Base-by-base conservation (phyloP, 2,797 vertebrate genomes). In the Enteromius mattozi region DNA sequence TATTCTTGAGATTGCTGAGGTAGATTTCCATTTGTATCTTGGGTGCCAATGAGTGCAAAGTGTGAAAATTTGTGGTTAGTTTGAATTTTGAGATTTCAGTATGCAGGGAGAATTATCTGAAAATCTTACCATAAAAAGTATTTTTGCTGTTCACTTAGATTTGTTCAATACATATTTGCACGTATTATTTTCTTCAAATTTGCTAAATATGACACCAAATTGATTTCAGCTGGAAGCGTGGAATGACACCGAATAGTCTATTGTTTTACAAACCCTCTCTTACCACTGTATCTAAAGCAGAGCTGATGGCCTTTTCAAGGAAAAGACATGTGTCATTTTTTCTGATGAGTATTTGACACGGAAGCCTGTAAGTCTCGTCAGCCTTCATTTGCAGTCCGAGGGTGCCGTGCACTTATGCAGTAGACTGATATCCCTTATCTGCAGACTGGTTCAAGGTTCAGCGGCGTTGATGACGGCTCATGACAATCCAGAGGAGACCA, bases 381-480 rank as follows among this genome's bases (percentile, higher is more conserved):
- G 77, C 78, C 79, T 76, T 87, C 85, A 84, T 87, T 86, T 79
- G 81, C 83, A 85, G 81, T 86, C 83, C 2, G 21, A 70, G 76
- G 65, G 45, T 33, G 51, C 65, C 0, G 6, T 10, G 0, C 82
- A 77, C 81, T 82, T 75, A 82, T 61, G 74, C 72, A 85, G 75
- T 82, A 80, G 81, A 83, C 87, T 89, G 90, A 93, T 94, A 93
- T 94, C 92, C 92, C 91, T 92, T 92, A 93, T 92, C 94, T 94
- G 92, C 91, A 92, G 91, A 91, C 91, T 91, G 89, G 93, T 94
- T 94, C 93, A 94, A 94, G 94, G 94, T 94, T 92, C 87, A 80
- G 92, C 94, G 93, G 88, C 80, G 86, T 87, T 94, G 92, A 94
- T 94, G 93, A 94, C 91, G 93, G 91, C 84, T 93, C 93, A 95